Conservation (phyloP, 2,113 vertebrate genomes). For the Trichechus manatus region DNA sequence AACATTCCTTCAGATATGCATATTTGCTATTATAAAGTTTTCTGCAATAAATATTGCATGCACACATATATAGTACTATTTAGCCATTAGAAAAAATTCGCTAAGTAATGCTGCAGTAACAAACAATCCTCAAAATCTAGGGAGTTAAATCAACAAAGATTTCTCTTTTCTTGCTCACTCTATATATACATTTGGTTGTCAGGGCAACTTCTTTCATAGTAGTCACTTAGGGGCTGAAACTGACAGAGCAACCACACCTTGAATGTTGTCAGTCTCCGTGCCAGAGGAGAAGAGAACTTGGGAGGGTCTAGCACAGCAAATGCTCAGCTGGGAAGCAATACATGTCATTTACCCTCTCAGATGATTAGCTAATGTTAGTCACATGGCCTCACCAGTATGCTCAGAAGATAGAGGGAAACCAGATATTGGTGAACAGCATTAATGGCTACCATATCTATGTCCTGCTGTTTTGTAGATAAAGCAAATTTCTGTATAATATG, state of each 20-base stretch:
- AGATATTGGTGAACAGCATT: slow-evolving; percentile 29
- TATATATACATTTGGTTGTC: neutral
- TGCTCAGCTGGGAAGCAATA: slow-evolving; percentile 24
- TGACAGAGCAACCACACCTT: neutral
- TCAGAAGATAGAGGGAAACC: slow-evolving; percentile 27
- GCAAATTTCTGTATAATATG: slow-evolving; percentile 53
- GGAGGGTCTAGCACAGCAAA: neutral
- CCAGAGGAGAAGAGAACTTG: slow-evolving; percentile 14
- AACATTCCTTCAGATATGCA: too few relatives aligned
- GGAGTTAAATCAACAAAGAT: slow-evolving; percentile 7
- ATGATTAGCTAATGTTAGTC: neutral
- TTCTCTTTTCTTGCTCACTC: slow-evolving; percentile 20
- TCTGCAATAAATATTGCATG: too few relatives aligned
- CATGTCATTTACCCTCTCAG: neutral
- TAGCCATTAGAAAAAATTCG: slow-evolving; percentile 13
- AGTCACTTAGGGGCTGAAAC: neutral
- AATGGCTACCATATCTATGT: slow-evolving; percentile 18
- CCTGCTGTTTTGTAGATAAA: slow-evolving; percentile 57
- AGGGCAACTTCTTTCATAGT: slow-evolving; percentile 3
- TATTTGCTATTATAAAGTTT: too few relatives aligned
- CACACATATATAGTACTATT: neutral
- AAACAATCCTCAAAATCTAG: neutral
- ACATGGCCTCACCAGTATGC: neutral
- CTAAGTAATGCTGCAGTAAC: neutral
- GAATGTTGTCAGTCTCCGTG: neutral